Conservation (phyloP, 2,113 vertebrate genomes). For the Amphilophus citrinellus region DNA sequence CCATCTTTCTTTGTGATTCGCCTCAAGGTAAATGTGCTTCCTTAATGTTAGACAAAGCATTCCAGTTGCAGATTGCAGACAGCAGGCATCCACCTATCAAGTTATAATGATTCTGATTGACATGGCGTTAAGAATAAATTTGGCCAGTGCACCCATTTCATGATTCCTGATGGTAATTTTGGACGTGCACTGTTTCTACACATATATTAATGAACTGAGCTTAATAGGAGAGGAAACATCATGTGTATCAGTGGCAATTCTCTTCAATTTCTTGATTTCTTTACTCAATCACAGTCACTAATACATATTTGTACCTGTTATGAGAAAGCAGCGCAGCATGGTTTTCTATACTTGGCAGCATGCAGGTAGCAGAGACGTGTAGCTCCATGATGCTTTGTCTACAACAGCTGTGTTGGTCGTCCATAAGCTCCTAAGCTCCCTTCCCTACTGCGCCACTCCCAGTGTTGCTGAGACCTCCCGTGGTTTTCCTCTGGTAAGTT, state of each 20-base stretch:
- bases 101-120: not conserved
- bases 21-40: not conserved
- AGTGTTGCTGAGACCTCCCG: constrained; percentile 57
- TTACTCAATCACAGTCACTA: not conserved
- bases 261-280: not conserved
- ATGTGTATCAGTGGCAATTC: not conserved
- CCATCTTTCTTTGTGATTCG: not conserved
- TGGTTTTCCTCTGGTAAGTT: constrained; percentile 53
- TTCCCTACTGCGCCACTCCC: constrained; percentile 58
- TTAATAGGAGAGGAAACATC: not conserved
- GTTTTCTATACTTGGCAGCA: constrained; percentile 28
- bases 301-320: constrained; percentile 43
- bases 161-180: not conserved
- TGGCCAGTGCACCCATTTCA: not conserved
- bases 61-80: not conserved
- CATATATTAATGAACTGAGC: not conserved
- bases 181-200: not conserved
- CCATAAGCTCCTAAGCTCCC: constrained; percentile 66
- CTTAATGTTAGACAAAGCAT: not conserved
- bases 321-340: not conserved
- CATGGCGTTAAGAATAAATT: not conserved
- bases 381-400: constrained; percentile 58
- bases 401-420: constrained; percentile 64
- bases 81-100: not conserved
- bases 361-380: not conserved